A percentile compares a stretch with the other conserved stretches of the same genome.
Conservation (phyloP, 92 coral and sea anemone genomes). For the Ricordea florida region DNA sequence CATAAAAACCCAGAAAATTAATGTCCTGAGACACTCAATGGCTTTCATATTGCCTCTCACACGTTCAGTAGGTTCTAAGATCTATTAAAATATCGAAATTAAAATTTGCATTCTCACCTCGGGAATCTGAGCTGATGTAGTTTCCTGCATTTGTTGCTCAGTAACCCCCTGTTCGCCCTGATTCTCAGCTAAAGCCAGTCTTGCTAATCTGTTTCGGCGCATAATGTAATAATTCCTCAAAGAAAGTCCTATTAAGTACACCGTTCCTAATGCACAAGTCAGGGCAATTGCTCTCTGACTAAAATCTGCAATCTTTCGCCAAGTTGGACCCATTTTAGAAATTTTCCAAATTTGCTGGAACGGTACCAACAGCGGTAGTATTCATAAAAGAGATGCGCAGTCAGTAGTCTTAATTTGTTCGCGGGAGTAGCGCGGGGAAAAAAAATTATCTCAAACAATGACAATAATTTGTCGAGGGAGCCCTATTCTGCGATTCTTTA, state of each 20-base stretch:
- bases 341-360: neutral
- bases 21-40: no score
- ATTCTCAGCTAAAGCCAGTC: neutral
- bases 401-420: neutral
- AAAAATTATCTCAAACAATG: no score
- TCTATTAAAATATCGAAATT: no score
- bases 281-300: slow-evolving; percentile 63
- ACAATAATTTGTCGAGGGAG: slow-evolving; percentile 51
- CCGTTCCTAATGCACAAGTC: slow-evolving; percentile 31
- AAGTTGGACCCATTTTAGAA: slow-evolving; percentile 20
- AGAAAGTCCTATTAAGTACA: slow-evolving; percentile 39
- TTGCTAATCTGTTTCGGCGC: slow-evolving; percentile 23
- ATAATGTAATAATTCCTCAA: slow-evolving; percentile 34
- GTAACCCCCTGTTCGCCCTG: neutral
- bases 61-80: no score
- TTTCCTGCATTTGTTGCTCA: no score
- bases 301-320: slow-evolving; percentile 53
- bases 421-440: slow-evolving; percentile 1
- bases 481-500: slow-evolving; percentile 10
- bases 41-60: no score
- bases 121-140: no score
- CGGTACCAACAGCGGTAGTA: neutral
- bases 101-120: no score
- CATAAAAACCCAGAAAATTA: no score
- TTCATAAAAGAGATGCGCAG: neutral